phyloP scores from a whole-genome alignment of 2,888 invertebrate species.

The Apantesis nais region DNA sequence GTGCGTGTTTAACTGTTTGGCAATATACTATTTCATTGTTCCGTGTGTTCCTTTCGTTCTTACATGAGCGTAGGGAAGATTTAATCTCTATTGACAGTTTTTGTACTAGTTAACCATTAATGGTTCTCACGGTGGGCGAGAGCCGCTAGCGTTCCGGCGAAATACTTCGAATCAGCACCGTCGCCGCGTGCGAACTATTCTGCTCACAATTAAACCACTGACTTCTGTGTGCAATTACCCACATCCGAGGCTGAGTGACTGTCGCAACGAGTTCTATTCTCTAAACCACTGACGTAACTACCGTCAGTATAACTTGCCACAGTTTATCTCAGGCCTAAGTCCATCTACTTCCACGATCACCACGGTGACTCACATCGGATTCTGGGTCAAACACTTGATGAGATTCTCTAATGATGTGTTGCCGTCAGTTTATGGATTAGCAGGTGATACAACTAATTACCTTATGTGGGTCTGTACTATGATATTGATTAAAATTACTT shows the following conservation, averaged over 20 bases:
- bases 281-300: slow-evolving; percentile 70
- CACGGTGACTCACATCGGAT: slow-evolving; percentile 63
- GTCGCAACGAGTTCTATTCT: slow-evolving; percentile 77
- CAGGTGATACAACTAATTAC: slow-evolving; percentile 40
- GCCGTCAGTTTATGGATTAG: slow-evolving; percentile 41
- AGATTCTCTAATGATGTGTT: slow-evolving; percentile 37
- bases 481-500: slow-evolving; percentile 21
- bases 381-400: slow-evolving; percentile 62
- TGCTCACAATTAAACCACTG: slow-evolving; percentile 60
- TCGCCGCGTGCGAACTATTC: slow-evolving; percentile 68
- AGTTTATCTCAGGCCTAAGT: slow-evolving; percentile 48
- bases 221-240: slow-evolving; percentile 65
- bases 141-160: slow-evolving; percentile 59
- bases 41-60: slow-evolving; percentile 58
- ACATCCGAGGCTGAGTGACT: slow-evolving; percentile 73
- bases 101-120: slow-evolving; percentile 59
- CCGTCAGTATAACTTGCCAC: slow-evolving; percentile 57
- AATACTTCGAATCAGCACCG: slow-evolving; percentile 11
- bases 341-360: slow-evolving; percentile 55
- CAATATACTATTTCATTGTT: slow-evolving; percentile 76
- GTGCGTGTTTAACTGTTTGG: slow-evolving; percentile 48
- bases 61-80: slow-evolving; percentile 64
- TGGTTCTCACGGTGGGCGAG: slow-evolving; percentile 65
- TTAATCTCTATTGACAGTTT: slow-evolving; percentile 65
- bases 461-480: slow-evolving; percentile 21